These are phyloP conservation scores for Varanus salvator DNA, from an alignment of 2,113 vertebrate genomes.

Conservation along the genomic window DNA sequence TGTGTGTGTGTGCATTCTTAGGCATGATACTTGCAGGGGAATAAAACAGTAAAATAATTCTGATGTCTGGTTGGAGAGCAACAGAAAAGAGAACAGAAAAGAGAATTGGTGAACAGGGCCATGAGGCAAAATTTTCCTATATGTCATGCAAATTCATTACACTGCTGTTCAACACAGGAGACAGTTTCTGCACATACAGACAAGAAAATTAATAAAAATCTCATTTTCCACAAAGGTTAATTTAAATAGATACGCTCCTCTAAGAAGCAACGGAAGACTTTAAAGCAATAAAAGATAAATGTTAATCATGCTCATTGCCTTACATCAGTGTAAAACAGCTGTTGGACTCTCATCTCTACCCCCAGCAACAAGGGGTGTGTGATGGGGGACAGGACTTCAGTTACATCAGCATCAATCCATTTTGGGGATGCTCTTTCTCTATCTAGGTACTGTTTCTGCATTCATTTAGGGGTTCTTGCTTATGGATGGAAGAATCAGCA, in stretches of 20 bases:
- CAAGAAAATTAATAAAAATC: constrained; percentile 18
- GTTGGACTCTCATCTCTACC: constrained; percentile 40
- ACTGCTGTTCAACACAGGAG: not conserved
- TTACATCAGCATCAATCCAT: constrained; percentile 56
- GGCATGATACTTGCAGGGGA: not conserved
- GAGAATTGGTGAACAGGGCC: not conserved
- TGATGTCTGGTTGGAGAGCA: not conserved
- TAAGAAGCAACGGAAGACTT: constrained; percentile 2
- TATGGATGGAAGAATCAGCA: not conserved
- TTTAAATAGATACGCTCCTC: accelerated
- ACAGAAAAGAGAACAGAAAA: not conserved
- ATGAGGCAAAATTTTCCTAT: not conserved
- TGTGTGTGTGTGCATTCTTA: too few species aligned
- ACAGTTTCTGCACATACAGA: not conserved
- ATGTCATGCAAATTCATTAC: not conserved
- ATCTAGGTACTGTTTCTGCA: constrained; percentile 34
- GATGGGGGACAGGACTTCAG: constrained; percentile 39
- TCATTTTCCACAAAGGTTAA: constrained; percentile 18
- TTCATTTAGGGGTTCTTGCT: constrained; percentile 37
- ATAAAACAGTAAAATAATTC: not conserved
- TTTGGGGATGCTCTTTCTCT: constrained; percentile 59
- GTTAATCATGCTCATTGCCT: constrained; percentile 53
- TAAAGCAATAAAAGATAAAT: constrained; percentile 43
- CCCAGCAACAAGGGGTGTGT: too few species aligned
- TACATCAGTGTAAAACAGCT: constrained; percentile 55